Evolutionary conservation across 2,113 vertebrate species (phyloP), one percentile per base, ranked within the genome.

Genomic region (Anolis sagrei): DNA sequence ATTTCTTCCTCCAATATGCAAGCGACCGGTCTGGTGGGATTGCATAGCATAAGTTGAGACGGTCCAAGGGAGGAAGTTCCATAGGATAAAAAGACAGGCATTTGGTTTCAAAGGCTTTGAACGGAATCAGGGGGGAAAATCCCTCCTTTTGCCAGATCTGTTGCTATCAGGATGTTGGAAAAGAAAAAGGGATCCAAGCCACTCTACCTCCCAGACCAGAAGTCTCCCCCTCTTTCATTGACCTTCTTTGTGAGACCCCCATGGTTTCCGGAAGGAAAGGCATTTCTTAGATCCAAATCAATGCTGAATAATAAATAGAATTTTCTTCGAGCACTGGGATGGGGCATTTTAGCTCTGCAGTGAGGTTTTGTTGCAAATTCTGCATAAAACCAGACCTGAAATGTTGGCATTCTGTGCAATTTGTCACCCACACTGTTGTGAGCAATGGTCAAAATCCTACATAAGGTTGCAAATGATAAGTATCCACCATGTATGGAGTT

Each of bases 21-120:
- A 91, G 93, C 95, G 93, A 93, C 92, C 92, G 89, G 93, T 86
- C 95, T 94, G 88, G 76, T 88, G 94, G 95, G 94, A 95, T 91
- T 5, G 0, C 92, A 76, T 85, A 93, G 92, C 76, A 88, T 91
- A 91, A 93, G 89, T 54, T 10, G 90, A 93, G 85, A 2, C 29
- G 94, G 92, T 95, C 93, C 93, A 82, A 49, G 89, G 89, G 91
- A 97, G 94, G 96, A 96, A 95, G 92, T 91, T 75, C 90, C 90
- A 88, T 72, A 87, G 95, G 94, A 93, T 95, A 93, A 95, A 96
- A 95, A 93, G 93, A 91, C 66, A 85, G 85, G 95, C 14, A 91
- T 95, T 94, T 4, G 0, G 91, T 95, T 97, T 96, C 96, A 96
- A 95, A 96, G 96, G 5, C 92, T 90, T 87, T 85, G 85, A 44